phyloP scores from a whole-genome alignment of 2,113 vertebrate species.

The Malurus elegans region DNA sequence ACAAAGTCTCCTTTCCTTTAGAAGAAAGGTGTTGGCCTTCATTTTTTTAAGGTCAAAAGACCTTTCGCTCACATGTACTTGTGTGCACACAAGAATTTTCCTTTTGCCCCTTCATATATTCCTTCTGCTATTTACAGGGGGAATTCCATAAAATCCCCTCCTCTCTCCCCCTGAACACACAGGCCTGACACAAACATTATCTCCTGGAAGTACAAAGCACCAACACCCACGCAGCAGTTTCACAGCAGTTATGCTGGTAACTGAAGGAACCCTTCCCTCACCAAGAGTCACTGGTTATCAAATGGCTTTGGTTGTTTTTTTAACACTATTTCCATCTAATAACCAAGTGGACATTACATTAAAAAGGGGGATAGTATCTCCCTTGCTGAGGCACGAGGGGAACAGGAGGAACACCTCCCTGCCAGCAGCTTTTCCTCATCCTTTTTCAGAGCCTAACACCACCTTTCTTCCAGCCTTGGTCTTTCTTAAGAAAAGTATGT shows the following conservation, averaged over 20 bases:
- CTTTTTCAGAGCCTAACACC: neutral
- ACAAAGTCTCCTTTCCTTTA: neutral
- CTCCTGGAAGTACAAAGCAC: neutral
- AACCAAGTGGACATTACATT: neutral
- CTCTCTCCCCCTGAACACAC: neutral
- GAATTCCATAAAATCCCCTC: neutral
- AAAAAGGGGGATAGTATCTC: neutral
- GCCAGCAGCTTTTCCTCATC: neutral
- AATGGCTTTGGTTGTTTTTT: neutral
- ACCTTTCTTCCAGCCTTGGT: neutral
- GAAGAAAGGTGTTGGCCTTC: neutral
- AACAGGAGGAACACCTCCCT: neutral
- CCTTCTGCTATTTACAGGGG: neutral
- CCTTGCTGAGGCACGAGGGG: neutral
- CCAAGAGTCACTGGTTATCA: neutral
- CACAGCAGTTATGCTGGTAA: neutral
- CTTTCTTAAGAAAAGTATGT: neutral
- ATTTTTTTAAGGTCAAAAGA: neutral
- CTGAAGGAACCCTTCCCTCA: neutral
- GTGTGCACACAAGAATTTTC: too few species aligned
- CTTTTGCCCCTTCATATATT: neutral
- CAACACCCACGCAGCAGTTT: neutral
- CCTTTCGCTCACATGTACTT: neutral
- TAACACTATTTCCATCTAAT: neutral
- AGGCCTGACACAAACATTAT: neutral